Conservation (phyloP, 2,113 vertebrate species). For the Halcyon senegalensis region DNA sequence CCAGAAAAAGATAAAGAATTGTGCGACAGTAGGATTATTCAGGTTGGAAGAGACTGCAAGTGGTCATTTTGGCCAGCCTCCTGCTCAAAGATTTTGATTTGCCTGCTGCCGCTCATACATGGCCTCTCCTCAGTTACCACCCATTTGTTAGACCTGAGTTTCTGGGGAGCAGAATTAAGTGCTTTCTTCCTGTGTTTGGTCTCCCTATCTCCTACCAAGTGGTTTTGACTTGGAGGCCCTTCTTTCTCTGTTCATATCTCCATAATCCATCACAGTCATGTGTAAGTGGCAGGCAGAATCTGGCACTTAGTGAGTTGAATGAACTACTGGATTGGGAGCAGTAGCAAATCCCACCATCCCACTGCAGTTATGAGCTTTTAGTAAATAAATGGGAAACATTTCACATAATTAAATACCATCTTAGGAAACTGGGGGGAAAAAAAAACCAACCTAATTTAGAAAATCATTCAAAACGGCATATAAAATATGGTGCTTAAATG, state of each 20-base stretch:
- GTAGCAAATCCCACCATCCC: slow-evolving; percentile 37
- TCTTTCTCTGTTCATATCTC: neutral
- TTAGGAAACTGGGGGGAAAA: slow-evolving; percentile 10
- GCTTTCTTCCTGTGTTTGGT: neutral
- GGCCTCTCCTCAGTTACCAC: neutral
- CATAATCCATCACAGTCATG: neutral
- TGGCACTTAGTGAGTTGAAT: neutral
- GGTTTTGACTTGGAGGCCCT: neutral
- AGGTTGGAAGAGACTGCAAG: neutral
- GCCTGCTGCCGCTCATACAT: neutral
- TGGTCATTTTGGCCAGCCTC: neutral
- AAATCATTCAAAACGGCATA: slow-evolving; percentile 37
- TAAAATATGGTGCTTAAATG: slow-evolving; percentile 51
- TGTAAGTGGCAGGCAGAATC: neutral
- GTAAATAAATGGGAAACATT: slow-evolving; percentile 64
- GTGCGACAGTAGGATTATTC: neutral
- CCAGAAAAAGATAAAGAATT: neutral
- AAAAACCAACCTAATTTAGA: slow-evolving; percentile 43
- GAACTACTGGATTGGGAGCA: slow-evolving; percentile 36
- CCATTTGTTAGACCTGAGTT: neutral
- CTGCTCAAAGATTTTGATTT: neutral
- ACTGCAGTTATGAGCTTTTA: slow-evolving; percentile 37
- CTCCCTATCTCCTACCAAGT: neutral
- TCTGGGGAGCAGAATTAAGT: neutral
- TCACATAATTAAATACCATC: slow-evolving; percentile 62